Conservation (phyloP, 2,888 invertebrate species). For the Matsumyia berberina region DNA sequence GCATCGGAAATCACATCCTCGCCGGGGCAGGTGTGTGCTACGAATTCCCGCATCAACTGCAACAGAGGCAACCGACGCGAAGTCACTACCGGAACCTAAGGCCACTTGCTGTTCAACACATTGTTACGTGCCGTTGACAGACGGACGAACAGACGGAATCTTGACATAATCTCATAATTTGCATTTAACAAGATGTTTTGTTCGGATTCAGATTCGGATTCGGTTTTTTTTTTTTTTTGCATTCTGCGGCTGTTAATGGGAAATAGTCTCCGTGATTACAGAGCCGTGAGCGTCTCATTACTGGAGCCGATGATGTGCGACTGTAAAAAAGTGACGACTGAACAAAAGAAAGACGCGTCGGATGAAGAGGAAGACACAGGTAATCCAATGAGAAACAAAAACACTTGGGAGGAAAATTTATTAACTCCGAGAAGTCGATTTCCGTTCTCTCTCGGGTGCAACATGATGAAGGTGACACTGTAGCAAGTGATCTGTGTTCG, state of each 20-base stretch:
- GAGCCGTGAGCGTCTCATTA: constrained; percentile 58
- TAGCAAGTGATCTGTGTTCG: constrained; percentile 38
- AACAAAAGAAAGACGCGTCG: background rate
- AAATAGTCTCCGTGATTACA: constrained; percentile 13
- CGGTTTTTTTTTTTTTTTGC: constrained; percentile 5
- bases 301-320: constrained; percentile 57
- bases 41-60: constrained; percentile 1
- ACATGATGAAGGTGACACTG: constrained; percentile 49
- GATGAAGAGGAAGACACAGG: background rate
- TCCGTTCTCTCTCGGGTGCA: constrained; percentile 40
- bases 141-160: constrained; percentile 41
- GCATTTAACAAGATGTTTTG: constrained; percentile 66
- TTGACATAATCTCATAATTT: constrained; percentile 73
- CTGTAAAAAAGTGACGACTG: constrained; percentile 6
- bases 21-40: constrained; percentile 16
- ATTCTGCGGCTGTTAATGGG: constrained; percentile 20
- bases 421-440: constrained; percentile 58
- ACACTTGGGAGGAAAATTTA: constrained; percentile 36
- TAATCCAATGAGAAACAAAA: constrained; percentile 14
- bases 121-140: constrained; percentile 41
- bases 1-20: constrained; percentile 22
- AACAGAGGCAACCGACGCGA: constrained; percentile 14
- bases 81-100: constrained; percentile 63
- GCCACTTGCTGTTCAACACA: constrained; percentile 35
- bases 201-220: constrained; percentile 28